These are phyloP conservation scores for Lacerta bilineata DNA, from an alignment of 2,797 vertebrate genomes.

Conservation along the genomic window DNA sequence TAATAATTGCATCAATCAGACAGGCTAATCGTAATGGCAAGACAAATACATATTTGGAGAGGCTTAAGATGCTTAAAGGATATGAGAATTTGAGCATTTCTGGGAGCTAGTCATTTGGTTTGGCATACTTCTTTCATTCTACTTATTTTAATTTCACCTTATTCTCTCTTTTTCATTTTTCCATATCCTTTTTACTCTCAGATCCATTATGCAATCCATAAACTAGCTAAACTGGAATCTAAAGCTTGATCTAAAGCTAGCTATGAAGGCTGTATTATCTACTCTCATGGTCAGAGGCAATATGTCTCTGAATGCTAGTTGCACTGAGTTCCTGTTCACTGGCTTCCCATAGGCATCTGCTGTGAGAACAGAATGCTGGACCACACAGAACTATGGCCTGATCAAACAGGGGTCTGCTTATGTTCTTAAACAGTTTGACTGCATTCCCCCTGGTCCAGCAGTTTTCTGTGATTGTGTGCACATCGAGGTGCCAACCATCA, in stretches of 20 bases:
- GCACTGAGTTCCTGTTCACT: too few species aligned
- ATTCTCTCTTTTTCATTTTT: constrained; percentile 45
- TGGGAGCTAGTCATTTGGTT: constrained; percentile 31
- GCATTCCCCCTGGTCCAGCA: not conserved
- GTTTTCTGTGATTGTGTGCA: not conserved
- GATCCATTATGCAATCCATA: not conserved
- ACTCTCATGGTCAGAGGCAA: too few species aligned
- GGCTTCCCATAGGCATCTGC: too few species aligned
- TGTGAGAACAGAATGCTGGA: too few species aligned
- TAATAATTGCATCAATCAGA: not conserved
- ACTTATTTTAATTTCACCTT: constrained; percentile 46
- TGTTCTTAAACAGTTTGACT: not conserved
- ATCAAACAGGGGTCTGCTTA: too few species aligned
- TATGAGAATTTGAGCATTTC: constrained; percentile 12
- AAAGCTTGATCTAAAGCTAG: not conserved
- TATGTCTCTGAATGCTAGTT: too few species aligned
- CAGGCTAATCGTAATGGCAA: not conserved
- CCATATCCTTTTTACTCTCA: constrained; percentile 47
- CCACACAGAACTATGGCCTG: too few species aligned
- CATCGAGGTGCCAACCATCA: not conserved
- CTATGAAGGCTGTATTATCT: too few species aligned
- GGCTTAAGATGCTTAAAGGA: constrained; percentile 37
- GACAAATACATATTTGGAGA: constrained; percentile 34
- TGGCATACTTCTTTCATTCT: constrained; percentile 17
- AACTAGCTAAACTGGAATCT: constrained; percentile 1